Percentiles rank a stretch among this genome's conserved stretches.
Conservation (phyloP, 2,113 vertebrate species). For the Gnathonemus echidnorhynchus region DNA sequence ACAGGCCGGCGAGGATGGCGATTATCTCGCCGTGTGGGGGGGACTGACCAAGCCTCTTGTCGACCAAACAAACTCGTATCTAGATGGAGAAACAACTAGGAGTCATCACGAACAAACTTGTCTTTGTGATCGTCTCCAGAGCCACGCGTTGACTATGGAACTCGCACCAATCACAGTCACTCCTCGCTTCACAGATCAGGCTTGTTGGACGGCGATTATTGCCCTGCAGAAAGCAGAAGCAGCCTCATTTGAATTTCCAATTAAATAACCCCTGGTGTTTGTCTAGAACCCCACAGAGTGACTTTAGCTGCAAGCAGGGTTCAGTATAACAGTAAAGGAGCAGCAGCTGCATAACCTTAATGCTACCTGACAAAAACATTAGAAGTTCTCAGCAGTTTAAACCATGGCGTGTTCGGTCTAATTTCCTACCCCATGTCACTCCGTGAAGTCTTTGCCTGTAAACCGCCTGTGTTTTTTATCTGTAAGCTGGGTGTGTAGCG, state of each 20-base stretch:
- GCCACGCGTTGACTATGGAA: background rate
- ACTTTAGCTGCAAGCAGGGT: background rate
- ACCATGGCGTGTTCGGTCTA: background rate
- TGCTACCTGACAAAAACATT: background rate
- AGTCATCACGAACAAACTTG: conserved; percentile 53
- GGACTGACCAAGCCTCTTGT: conserved; percentile 37
- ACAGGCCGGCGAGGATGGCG: conserved; percentile 22
- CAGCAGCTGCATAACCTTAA: background rate
- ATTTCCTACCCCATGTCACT: background rate
- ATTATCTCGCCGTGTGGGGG: conserved; percentile 49
- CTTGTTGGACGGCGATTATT: background rate
- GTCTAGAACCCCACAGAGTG: background rate
- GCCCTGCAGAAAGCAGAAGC: background rate
- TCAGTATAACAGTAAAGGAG: background rate
- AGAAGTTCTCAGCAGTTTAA: background rate
- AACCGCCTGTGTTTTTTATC: background rate
- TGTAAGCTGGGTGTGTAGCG: conserved; percentile 65
- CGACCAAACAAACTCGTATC: conserved; percentile 47
- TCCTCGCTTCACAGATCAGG: background rate
- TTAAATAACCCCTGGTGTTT: background rate
- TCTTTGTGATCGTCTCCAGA: conserved; percentile 51
- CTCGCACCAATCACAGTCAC: background rate
- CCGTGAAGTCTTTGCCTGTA: conserved; percentile 61
- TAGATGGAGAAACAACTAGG: conserved; percentile 52
- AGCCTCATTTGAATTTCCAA: background rate